A percentile compares a stretch with the other conserved stretches of the same genome.
Evolutionary conservation across 1,140 invertebrate genomes (phyloP).

Genomic region (Samia ricini): DNA sequence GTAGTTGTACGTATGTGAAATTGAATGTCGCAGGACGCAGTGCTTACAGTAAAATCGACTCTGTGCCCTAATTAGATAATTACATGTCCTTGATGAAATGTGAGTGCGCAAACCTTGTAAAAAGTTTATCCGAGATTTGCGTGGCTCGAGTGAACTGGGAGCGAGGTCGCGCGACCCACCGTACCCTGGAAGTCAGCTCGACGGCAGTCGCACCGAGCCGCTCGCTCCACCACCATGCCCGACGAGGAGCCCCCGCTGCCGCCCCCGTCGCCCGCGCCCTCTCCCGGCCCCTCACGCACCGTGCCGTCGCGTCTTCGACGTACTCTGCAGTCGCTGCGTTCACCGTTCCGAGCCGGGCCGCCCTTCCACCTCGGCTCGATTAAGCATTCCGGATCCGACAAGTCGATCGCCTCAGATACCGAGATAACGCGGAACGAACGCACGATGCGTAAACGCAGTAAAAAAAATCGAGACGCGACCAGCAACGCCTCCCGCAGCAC

Average conservation of each 20-base stretch:
- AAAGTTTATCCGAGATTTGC: constrained; percentile 53
- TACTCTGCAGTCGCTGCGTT: constrained; percentile 62
- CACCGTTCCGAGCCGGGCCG: constrained; percentile 67
- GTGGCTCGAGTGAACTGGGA: constrained; percentile 41
- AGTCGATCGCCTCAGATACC: constrained; percentile 63
- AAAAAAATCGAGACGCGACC: constrained; percentile 50
- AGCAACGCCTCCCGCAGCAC: constrained; percentile 53
- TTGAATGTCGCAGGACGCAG: background rate
- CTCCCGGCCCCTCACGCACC: constrained; percentile 25
- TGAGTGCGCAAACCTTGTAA: constrained; percentile 12
- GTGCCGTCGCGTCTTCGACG: constrained; percentile 57
- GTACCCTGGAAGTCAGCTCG: constrained; percentile 13
- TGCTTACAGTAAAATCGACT: background rate
- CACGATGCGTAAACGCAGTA: constrained; percentile 71
- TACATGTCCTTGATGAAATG: constrained; percentile 8
- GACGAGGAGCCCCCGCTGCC: constrained; percentile 45
- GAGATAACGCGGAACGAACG: constrained; percentile 63
- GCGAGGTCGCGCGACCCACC: constrained; percentile 39
- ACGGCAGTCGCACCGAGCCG: constrained; percentile 55
- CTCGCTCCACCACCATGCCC: constrained; percentile 49
- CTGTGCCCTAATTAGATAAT: constrained; percentile 11
- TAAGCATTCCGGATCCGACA: constrained; percentile 59
- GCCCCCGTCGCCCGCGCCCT: constrained; percentile 38
- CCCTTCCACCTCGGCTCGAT: constrained; percentile 68
- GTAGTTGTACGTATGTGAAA: background rate